Base-by-base conservation (phyloP, 2,797 vertebrate species). In the Aulostomus chinensis region DNA sequence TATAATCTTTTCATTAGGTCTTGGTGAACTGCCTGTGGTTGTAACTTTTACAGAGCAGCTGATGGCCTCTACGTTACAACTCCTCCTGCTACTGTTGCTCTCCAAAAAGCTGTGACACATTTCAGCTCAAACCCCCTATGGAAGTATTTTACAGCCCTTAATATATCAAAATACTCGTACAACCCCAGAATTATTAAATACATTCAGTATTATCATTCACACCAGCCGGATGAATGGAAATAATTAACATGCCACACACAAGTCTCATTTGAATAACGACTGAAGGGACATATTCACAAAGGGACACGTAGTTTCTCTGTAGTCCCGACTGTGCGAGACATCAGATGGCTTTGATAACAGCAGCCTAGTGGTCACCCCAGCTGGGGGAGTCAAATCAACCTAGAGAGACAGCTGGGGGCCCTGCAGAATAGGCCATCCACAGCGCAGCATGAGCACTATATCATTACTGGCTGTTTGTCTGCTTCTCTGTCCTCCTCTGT, bases 311-410 rank as follows among this genome's bases (percentile, higher is more conserved):
- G 38, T 12, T 53, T 63, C 59, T 64, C 51, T 64, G 24, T 54
- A 37, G 73, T 65, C 58, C 46, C 9, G 25, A 56, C 67, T 42
- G 47, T 2, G 37, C 11, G 14, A 59, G 55, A 68, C 80, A 80
- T 85, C 78, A 84, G 68, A 79, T 42, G 26, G 65, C 67, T 76
- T 78, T 73, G 71, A 82, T 79, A 80, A 75, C 71, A 66, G 71
- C 58, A 60, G 72, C 68, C 51, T 45, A 65, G 78, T 83, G 79
- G 77, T 76, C 81, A 46, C 31, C 81, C 22, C 77, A 76, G 77
- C 74, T 65, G 69, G 68, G 63, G 73, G 55, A 22, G 66, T 76
- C 45, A 79, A 76, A 85, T 82, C 78, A 64, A 61, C 75, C 55
- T 38, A 48, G 35, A 62, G 63, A 73, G 65, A 55, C 73, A 72